Base-by-base conservation (phyloP, 2,113 vertebrate genomes). In the Neotoma lepida region DNA sequence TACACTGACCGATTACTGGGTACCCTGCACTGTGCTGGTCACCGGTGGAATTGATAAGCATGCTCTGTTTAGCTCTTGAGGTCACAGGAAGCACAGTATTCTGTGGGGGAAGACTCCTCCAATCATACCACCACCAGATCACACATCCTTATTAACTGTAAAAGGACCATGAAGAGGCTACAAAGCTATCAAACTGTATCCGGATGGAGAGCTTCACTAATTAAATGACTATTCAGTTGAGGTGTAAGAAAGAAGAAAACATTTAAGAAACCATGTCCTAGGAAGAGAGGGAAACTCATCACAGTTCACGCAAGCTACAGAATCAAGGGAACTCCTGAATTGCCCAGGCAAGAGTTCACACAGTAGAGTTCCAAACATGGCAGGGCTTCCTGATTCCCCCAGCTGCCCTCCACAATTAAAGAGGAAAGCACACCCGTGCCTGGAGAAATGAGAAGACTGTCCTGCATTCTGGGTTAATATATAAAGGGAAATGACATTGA, bases 211-310 rank as follows among this genome's bases (percentile, higher is more conserved):
- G 74, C 46, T 70, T 77, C 74, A 20, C 15, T 74, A 92, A 96
- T 89, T 88, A 82, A 93, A 89, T 58, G 78, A 71, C 74, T 77
- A 77, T 78, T 89, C 58, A 70, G 68, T 63, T 74, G 51, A 94
- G 18, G 58, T 70, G 8, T 49, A 17, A 20, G 18, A 44, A 92
- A 93, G 76, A 58, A 35, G 58, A 89, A 93, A 89, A 33, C 44
- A 89, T 24, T 1, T 22, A 39, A 91, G 73, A 96, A 95, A 88
- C 28, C 41, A 54, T 26, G 15, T 70, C 18, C 70, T 73, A 35
- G n/a, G 77, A 54, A 73, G 39, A 82, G 8, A 1, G 20, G n/a
- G 24, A 2, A n/a, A 41, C 54, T 49, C 64, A 61, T 18, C 4
- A 68, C 46, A 49, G 71, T 88, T 88, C 61, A 49, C 1, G 61